Base-by-base conservation (phyloP, 2,113 vertebrate genomes). In the Phainopepla nitens region DNA sequence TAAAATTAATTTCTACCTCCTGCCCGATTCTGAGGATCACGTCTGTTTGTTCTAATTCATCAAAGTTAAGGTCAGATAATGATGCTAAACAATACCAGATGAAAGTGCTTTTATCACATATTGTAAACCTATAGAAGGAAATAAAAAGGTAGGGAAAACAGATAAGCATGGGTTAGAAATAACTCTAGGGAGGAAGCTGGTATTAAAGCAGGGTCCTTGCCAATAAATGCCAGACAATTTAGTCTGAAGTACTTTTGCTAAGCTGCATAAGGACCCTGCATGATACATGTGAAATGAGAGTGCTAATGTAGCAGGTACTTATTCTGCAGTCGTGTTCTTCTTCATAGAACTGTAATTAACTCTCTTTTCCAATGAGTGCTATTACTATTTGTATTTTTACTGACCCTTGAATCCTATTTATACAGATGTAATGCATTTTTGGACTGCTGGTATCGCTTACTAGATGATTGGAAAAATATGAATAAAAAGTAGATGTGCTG, bases 251-350 rank as follows among this genome's bases (percentile, higher is more conserved):
- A 36, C 65, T 82, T 49, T 79, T 78, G 39, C 27, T 83, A 54
- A 73, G 66, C 50, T 85, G 35, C 4, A 2, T 73, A 77, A 95
- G 66, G 33, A 70, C 64, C 24, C 51, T 70, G 24, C 31, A 70
- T 36, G 68, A 79, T 10, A 64, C 27, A 81, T 60, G 44, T 75
- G 68, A 90, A 95, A 95, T 80, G 54, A 95, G 42, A 86, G 17
- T 45, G 71, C 24, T 86, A 90, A 93, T 75, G 65, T 53, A 93
- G 79, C 76, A 86, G 64, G 82, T 88, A 78, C 47, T 91, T 94
- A 62, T 15, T 91, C 57, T 87, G 57, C 44, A 68, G n/a, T 71
- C 68, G 65, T 65, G 31, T 39, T 72, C 61, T 66, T 75, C 84
- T 85, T 78, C 2, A 4, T 6, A 58, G 53, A 81, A 73, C 50